Evolutionary conservation across 2,888 invertebrate genomes (phyloP), one percentile per base, ranked within the genome.

Genomic region (Dione juno): DNA sequence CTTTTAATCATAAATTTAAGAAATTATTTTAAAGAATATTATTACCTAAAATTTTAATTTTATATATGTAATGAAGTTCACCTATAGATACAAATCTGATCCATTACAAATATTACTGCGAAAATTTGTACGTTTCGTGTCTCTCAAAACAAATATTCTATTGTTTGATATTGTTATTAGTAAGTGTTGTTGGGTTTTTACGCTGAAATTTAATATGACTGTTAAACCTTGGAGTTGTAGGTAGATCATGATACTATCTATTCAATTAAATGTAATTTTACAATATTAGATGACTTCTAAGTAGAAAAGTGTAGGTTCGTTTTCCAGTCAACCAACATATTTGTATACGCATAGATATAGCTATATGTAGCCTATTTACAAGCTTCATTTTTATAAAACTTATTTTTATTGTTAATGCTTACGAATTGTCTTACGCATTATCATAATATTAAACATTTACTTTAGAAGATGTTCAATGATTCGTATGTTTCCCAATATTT

Each of bases 81-180:
- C 43, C 19, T 19, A 50, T 64, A 37, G 64, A 71, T 67, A 16
- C 13, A 13, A 64, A 64, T 67, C 71, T 71, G 10, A 11, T 53
- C 35, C 14, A 52, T 64, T 68, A 40, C 35, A 45, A 71, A 69
- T 66, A 69, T 69, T 72, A 69, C 61, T 40, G 48, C 54, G 69
- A 72, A 69, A 72, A 43, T 72, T 19, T 41, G 19, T 58, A 58
- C 11, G 19, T 11, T 58, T 40, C 40, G 14, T 40, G 16, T 13
- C 16, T 58, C 2, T 19, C 19, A 19, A 40, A 19, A 58, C 40
- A 7, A 54, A 54, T 54, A 43, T 28, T 1, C 14, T 1, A 59
- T 59, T 43, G 43, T 28, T 43, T 59, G 21, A 28, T 28, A 43
- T 59, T 59, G 28, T 59, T 28, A 59, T 59, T 59, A 59, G 14